phyloP scores from a whole-genome alignment of 92 coral and sea anemone genomes.

The Blastomussa wellsi region DNA sequence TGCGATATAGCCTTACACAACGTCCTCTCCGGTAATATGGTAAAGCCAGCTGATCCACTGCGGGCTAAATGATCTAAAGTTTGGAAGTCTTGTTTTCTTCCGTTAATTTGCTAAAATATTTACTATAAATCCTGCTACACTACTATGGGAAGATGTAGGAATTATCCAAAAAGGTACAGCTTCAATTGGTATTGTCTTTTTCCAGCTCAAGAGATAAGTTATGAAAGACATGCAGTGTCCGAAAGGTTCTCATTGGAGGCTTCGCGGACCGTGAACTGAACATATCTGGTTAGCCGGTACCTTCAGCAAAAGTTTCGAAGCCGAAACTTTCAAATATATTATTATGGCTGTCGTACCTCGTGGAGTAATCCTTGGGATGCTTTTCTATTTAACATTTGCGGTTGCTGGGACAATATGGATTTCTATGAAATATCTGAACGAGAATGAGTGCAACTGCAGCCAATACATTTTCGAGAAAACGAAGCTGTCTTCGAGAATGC shows the following conservation, averaged over 20 bases:
- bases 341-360: conserved; percentile 54
- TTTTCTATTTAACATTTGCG: conserved; percentile 74
- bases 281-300: not conserved
- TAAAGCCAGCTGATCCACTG: conserved; percentile 3
- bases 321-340: not conserved
- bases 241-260: not conserved
- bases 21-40: not conserved
- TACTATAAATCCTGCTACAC: not conserved
- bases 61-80: not conserved
- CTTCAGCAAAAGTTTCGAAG: not conserved
- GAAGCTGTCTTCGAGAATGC: not conserved
- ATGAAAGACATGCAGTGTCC: not conserved
- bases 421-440: conserved; percentile 74
- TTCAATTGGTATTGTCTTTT: not conserved
- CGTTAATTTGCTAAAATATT: not conserved
- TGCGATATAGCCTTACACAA: not conserved
- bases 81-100: not conserved
- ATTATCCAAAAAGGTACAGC: not conserved
- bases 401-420: conserved; percentile 76
- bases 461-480: conserved; percentile 21
- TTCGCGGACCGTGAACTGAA: not conserved
- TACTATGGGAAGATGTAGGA: not conserved
- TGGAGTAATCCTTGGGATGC: conserved; percentile 57
- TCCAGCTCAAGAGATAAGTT: not conserved
- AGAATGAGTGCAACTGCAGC: conserved; percentile 62